Evolutionary conservation across 1,140 invertebrate genomes (phyloP).

Genomic region (Orchestia grillus): DNA sequence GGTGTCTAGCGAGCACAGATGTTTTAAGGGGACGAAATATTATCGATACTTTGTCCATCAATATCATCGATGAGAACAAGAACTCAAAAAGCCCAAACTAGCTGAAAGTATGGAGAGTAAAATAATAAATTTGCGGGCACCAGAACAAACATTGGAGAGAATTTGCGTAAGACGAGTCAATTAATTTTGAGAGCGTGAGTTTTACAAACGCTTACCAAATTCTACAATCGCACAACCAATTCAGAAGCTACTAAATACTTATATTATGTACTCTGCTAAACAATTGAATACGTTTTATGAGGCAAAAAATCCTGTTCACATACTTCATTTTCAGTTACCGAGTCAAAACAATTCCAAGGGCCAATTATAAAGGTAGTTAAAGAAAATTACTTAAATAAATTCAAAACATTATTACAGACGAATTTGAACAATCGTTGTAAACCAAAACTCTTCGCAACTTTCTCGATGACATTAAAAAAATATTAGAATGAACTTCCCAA

Average conservation of each 20-base stretch:
- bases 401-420: neutral
- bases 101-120: neutral
- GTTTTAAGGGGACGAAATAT: no score
- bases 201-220: neutral
- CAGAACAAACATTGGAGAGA: neutral
- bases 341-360: neutral
- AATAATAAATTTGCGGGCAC: neutral
- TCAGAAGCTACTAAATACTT: neutral
- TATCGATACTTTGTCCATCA: no score
- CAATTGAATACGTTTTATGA: no score
- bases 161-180: neutral
- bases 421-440: neutral
- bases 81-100: neutral
- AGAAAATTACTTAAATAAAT: no score
- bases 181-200: neutral
- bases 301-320: no score
- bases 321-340: neutral
- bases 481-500: neutral
- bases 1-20: no score
- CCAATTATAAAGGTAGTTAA: neutral
- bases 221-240: neutral
- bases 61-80: no score
- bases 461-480: neutral
- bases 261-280: neutral
- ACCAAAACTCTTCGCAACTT: neutral